Evolutionary conservation across 2,888 invertebrate genomes (phyloP).

Genomic region (Autographa gamma): DNA sequence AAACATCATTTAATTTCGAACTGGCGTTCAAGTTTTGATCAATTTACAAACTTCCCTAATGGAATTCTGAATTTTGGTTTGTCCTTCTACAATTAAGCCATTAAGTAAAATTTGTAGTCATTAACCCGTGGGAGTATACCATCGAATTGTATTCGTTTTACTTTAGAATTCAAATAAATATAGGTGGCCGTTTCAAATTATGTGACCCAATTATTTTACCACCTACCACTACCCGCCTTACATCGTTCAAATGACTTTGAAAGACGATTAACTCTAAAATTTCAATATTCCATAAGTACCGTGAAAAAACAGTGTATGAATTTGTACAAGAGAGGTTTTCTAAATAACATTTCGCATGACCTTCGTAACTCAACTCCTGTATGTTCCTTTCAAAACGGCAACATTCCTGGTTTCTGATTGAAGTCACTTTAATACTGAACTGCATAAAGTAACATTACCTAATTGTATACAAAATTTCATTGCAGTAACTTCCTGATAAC

Average conservation of each 20-base stretch:
- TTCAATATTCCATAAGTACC: too few species aligned
- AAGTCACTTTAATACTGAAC: too few species aligned
- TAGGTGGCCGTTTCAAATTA: neutral
- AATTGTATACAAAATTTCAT: neutral
- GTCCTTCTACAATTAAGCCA: conserved; percentile 25
- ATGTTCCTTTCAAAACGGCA: too few species aligned
- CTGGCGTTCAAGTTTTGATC: conserved; percentile 52
- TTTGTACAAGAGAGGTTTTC: too few species aligned
- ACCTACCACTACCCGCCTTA: too few species aligned
- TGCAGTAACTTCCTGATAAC: conserved; percentile 11
- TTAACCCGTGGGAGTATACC: conserved; percentile 7
- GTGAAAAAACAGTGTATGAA: too few species aligned
- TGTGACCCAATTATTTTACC: neutral
- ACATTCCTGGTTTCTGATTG: too few species aligned
- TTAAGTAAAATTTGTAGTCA: conserved; percentile 19
- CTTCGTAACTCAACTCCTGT: too few species aligned
- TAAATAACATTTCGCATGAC: too few species aligned
- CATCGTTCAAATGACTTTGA: too few species aligned
- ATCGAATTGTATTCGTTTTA: neutral
- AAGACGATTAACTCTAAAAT: too few species aligned
- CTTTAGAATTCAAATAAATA: neutral
- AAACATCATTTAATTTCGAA: conserved; percentile 52
- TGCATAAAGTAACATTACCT: too few species aligned
- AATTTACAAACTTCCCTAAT: conserved; percentile 55
- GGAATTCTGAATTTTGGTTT: conserved; percentile 45